phyloP scores from a whole-genome alignment of 2,797 vertebrate species.

The Sternotherus odoratus region DNA sequence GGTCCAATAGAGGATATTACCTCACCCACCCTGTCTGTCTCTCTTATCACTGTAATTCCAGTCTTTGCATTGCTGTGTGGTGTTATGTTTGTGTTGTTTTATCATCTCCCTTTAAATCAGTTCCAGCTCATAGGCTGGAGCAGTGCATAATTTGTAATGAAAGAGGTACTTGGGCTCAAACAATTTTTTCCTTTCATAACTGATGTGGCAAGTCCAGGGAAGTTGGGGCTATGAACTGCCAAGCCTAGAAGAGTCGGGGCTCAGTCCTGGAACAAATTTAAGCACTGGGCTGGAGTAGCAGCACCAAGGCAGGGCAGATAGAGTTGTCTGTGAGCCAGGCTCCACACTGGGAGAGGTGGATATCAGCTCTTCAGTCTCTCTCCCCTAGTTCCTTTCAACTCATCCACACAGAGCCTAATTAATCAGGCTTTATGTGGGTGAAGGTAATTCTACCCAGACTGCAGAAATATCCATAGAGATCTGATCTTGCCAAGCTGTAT shows the following conservation, averaged over 20 bases:
- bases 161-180: no score
- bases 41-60: background rate
- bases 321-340: background rate
- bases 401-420: conserved; percentile 12
- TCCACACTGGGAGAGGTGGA: fast-evolving
- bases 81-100: background rate
- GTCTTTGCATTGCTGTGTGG: background rate
- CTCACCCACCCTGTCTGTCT: background rate
- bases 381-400: background rate
- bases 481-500: conserved; percentile 27
- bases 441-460: conserved; percentile 36
- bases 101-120: background rate
- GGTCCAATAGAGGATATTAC: background rate
- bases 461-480: background rate
- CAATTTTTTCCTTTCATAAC: no score
- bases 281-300: background rate
- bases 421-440: conserved; percentile 30
- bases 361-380: background rate
- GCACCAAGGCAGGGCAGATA: background rate
- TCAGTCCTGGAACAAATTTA: no score
- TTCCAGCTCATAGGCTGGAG: background rate
- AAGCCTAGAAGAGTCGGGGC: no score
- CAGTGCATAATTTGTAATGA: no score
- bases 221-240: no score
- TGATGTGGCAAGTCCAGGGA: no score